phyloP scores from a whole-genome alignment of 2,113 vertebrate species.

The Tamias sibiricus region DNA sequence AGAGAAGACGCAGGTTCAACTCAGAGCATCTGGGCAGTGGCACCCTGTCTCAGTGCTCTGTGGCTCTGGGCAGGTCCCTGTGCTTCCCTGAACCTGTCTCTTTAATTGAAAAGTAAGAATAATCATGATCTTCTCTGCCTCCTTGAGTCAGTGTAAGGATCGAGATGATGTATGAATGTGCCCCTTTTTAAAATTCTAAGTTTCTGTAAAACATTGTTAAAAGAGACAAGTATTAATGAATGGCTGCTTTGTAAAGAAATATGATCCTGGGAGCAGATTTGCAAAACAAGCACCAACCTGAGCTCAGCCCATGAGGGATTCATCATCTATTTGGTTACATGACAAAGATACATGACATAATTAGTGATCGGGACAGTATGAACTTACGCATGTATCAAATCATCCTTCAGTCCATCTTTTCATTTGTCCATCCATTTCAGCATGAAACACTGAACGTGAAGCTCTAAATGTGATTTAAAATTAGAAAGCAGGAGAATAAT shows the following conservation, averaged over 20 bases:
- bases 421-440: background rate
- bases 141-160: background rate
- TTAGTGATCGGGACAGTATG: background rate
- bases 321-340: background rate
- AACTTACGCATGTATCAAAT: background rate
- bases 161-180: background rate
- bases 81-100: background rate
- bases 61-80: background rate
- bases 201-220: background rate
- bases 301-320: background rate
- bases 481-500: background rate
- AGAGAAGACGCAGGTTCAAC: background rate
- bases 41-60: accelerated
- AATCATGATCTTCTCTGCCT: background rate
- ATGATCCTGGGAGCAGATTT: background rate
- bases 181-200: background rate
- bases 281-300: background rate
- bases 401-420: background rate
- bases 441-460: background rate
- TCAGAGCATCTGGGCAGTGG: no score
- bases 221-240: background rate
- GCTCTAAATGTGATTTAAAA: background rate
- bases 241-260: background rate
- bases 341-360: background rate
- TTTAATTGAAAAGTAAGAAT: background rate